Conservation (phyloP, 2,113 vertebrate genomes). For the Podilymbus podiceps region DNA sequence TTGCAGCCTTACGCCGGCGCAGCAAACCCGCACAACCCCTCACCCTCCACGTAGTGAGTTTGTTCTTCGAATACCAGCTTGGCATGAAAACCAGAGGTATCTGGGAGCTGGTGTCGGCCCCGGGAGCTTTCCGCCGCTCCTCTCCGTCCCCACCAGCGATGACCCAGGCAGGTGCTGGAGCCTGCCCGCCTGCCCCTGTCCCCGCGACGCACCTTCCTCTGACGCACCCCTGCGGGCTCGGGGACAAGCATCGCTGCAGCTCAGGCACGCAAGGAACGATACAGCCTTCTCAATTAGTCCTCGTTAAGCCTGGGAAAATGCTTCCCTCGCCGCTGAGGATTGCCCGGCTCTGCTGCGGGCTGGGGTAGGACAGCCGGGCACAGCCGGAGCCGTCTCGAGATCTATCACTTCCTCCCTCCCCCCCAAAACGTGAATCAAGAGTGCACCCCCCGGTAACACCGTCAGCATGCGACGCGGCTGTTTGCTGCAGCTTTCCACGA, state of each 20-base stretch:
- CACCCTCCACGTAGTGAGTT: neutral
- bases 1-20: neutral
- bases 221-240: accelerated
- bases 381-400: accelerated
- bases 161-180: neutral
- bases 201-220: neutral
- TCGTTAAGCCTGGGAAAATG: neutral
- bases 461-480: accelerated
- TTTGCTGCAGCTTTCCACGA: neutral
- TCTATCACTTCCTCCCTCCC: neutral
- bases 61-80: neutral
- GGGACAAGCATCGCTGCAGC: neutral
- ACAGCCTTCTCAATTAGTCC: neutral
- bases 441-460: accelerated
- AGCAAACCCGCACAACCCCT: neutral
- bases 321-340: neutral
- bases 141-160: accelerated
- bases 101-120: neutral
- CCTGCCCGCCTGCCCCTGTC: neutral
- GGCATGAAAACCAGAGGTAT: neutral
- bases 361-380: neutral
- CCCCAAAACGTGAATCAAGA: neutral
- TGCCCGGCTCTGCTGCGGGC: neutral
- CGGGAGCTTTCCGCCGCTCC: neutral
- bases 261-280: accelerated